phyloP scores from a whole-genome alignment of 53 echinoderm and acorn worm genomes.

The Paracentrotus lividus region DNA sequence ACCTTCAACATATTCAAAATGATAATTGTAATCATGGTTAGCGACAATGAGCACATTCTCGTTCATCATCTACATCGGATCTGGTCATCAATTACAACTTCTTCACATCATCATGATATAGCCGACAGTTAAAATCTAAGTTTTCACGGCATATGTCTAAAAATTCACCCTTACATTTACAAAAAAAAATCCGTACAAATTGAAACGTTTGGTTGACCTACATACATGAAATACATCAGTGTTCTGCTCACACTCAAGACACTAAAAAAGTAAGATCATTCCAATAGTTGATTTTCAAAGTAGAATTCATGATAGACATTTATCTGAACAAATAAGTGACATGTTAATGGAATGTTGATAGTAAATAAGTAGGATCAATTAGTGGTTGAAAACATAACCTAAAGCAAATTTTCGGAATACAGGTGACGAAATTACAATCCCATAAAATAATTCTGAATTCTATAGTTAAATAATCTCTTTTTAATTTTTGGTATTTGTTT shows the following conservation, averaged over 20 bases:
- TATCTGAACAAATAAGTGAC: not conserved
- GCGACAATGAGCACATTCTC: too few species aligned
- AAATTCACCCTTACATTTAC: too few species aligned
- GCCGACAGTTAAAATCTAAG: too few species aligned
- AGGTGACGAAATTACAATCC: not conserved
- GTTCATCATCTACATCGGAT: too few species aligned
- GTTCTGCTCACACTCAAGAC: not conserved
- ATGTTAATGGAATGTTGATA: not conserved
- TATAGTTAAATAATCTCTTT: too few species aligned
- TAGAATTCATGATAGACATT: not conserved
- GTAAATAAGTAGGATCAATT: not conserved
- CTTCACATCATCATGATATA: not conserved
- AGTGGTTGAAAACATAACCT: not conserved
- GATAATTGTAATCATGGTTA: not conserved
- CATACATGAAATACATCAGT: too few species aligned
- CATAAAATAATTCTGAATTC: too few species aligned
- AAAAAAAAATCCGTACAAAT: too few species aligned
- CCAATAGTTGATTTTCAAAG: not conserved
- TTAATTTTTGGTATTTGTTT: too few species aligned
- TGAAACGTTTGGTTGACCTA: too few species aligned
- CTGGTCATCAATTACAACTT: too few species aligned
- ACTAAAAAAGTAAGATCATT: not conserved
- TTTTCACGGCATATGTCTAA: too few species aligned
- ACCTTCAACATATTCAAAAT: not conserved
- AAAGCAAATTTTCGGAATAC: not conserved